Evolutionary conservation across 53 echinoderm and acorn worm species (phyloP).

Genomic region (Astropecten irregularis): DNA sequence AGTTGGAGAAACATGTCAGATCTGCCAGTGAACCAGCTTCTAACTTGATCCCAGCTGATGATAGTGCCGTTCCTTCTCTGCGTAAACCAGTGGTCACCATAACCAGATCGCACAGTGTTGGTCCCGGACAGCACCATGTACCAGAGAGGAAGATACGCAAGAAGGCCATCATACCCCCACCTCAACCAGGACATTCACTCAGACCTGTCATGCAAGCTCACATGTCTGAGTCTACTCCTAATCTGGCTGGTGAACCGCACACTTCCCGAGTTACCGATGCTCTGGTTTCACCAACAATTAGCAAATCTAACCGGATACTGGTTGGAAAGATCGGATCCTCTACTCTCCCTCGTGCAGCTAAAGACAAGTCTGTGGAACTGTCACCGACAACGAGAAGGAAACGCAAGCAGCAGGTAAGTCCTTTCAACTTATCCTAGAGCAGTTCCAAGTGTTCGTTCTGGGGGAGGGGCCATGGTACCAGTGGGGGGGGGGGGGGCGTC

Average conservation of each 20-base stretch:
- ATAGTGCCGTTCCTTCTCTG: conserved; percentile 54
- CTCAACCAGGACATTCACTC: conserved; percentile 60
- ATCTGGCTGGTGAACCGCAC: conserved; percentile 58
- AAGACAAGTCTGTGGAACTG: conserved; percentile 66
- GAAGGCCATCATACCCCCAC: conserved; percentile 60
- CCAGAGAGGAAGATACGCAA: conserved; percentile 55
- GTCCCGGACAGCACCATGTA: conserved; percentile 45
- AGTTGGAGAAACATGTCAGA: conserved; percentile 57
- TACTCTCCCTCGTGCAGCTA: conserved; percentile 77
- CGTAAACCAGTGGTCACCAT: conserved; percentile 55
- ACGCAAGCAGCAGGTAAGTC: conserved; percentile 78
- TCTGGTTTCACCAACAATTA: conserved; percentile 54
- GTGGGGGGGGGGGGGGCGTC: not conserved
- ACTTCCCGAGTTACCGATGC: conserved; percentile 50
- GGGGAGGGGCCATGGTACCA: no score
- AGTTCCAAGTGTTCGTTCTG: not conserved
- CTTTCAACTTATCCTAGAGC: not conserved
- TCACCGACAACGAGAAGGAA: conserved; percentile 52
- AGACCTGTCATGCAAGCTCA: conserved; percentile 66
- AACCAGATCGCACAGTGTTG: conserved; percentile 45
- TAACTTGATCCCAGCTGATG: conserved; percentile 43
- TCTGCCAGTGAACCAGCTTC: conserved; percentile 70
- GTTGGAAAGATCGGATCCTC: conserved; percentile 72
- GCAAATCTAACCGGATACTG: conserved; percentile 48
- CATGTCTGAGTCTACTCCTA: conserved; percentile 78